Conservation (phyloP, 2,888 invertebrate species). For the Conops quadrifasciatus region DNA sequence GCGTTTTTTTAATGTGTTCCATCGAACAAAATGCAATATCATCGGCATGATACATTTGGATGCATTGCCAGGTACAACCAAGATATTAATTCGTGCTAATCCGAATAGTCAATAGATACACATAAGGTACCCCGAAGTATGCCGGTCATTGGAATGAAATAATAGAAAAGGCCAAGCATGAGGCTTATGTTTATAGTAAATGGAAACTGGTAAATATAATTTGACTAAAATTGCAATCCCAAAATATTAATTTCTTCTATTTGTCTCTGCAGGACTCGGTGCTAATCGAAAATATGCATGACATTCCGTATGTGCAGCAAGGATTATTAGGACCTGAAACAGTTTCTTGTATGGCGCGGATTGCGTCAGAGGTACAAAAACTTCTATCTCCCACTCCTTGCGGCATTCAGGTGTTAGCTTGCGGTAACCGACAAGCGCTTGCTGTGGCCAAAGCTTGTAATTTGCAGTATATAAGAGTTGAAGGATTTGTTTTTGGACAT, state of each 20-base stretch:
- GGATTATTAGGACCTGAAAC: constrained; percentile 73
- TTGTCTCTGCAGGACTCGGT: constrained; percentile 71
- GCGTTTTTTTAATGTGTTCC: constrained; percentile 65
- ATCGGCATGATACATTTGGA: constrained; percentile 79
- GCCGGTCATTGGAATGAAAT: constrained; percentile 68
- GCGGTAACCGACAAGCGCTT: constrained; percentile 78
- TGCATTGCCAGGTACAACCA: constrained; percentile 72
- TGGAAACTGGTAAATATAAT: constrained; percentile 66
- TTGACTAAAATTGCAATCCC: no score
- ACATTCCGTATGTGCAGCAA: constrained; percentile 74
- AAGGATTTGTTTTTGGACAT: constrained; percentile 82
- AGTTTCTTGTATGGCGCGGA: constrained; percentile 73
- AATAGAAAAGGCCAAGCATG: constrained; percentile 69
- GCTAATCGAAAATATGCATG: constrained; percentile 82
- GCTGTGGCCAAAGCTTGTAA: constrained; percentile 77
- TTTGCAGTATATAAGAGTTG: constrained; percentile 78
- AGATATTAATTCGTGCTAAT: constrained; percentile 6
- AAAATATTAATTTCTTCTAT: background rate
- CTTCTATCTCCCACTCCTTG: constrained; percentile 67
- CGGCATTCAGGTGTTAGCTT: constrained; percentile 78
- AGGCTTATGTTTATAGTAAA: constrained; percentile 71
- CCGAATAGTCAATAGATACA: background rate
- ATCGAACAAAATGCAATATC: constrained; percentile 66
- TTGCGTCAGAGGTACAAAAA: constrained; percentile 70
- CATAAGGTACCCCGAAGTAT: constrained; percentile 71